Conservation (phyloP, 2,888 invertebrate species). For the Corythucha ciliata region DNA sequence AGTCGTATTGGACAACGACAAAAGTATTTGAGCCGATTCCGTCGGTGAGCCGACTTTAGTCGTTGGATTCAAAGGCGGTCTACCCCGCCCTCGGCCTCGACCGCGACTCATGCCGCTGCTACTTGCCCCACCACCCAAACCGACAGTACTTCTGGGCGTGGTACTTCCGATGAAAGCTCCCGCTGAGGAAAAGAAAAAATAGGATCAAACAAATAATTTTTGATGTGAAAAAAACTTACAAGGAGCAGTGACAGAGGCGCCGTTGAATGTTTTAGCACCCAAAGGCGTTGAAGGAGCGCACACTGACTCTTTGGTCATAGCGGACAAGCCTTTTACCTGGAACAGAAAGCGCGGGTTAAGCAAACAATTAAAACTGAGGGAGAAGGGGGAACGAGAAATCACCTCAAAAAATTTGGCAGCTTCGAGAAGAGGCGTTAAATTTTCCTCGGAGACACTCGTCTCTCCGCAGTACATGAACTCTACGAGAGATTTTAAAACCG, state of each 20-base stretch:
- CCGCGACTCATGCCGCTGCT: slow-evolving; percentile 25
- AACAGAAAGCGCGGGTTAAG: too few species aligned
- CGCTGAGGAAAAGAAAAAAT: not conserved
- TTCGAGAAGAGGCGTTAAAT: slow-evolving; percentile 57
- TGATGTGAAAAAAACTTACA: slow-evolving; percentile 18
- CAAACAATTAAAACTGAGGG: too few species aligned
- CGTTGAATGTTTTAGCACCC: slow-evolving; percentile 27
- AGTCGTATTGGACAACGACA: slow-evolving; percentile 37
- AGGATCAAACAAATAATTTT: not conserved
- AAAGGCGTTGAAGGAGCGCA: slow-evolving; percentile 33
- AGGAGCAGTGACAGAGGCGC: slow-evolving; percentile 25
- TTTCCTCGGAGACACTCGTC: slow-evolving; percentile 58
- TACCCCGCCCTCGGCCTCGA: slow-evolving; percentile 27
- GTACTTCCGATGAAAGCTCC: not conserved
- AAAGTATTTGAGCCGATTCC: slow-evolving; percentile 38
- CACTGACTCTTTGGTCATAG: slow-evolving; percentile 38
- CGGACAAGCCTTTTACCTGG: slow-evolving; percentile 38
- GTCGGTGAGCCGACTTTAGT: slow-evolving; percentile 33
- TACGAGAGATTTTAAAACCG: slow-evolving; percentile 58
- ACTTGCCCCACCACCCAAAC: slow-evolving; percentile 19
- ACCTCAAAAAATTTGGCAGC: slow-evolving; percentile 64
- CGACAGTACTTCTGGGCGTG: not conserved
- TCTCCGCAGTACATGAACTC: slow-evolving; percentile 72
- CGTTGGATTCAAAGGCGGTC: slow-evolving; percentile 26
- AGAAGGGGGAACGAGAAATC: too few species aligned